A percentile compares a stretch with the other conserved stretches of the same genome.
These are phyloP conservation scores for Tetranychus cinnabarinus DNA, from an alignment of 1,140 invertebrate species.

Conservation along the genomic window DNA sequence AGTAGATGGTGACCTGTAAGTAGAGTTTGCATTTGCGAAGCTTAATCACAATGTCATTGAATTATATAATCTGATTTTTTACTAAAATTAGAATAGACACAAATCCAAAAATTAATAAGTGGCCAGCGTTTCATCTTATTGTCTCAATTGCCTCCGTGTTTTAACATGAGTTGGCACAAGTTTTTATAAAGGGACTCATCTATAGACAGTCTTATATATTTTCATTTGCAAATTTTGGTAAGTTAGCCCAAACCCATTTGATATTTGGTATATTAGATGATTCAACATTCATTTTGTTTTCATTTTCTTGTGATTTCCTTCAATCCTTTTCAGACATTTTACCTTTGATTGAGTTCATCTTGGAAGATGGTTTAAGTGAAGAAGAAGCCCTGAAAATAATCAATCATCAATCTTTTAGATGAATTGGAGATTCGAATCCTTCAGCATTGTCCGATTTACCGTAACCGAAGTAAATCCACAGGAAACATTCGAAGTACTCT, in stretches of 20 bases:
- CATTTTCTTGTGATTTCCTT: neutral
- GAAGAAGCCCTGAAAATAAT: slow-evolving; percentile 68
- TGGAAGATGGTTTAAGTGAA: slow-evolving; percentile 59
- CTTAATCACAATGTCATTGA: neutral
- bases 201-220: slow-evolving; percentile 71
- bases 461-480: slow-evolving; percentile 17
- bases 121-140: no score
- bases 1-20: no score
- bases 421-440: slow-evolving; percentile 82
- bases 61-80: slow-evolving; percentile 13
- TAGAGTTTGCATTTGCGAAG: no score
- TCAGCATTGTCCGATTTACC: slow-evolving; percentile 79
- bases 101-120: no score
- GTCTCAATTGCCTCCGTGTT: slow-evolving; percentile 92
- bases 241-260: no score
- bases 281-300: no score
- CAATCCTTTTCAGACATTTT: slow-evolving; percentile 44
- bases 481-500: no score
- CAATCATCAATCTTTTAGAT: slow-evolving; percentile 36
- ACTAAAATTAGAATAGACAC: slow-evolving; percentile 40
- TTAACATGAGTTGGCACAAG: slow-evolving; percentile 84
- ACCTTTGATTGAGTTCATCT: slow-evolving; percentile 74
- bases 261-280: no score
- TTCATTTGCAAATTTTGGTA: slow-evolving; percentile 85
- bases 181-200: slow-evolving; percentile 53